A percentile compares a stretch with the other conserved stretches of the same genome.
Conservation (phyloP, 2,113 vertebrate species). For the Trogon melanurus region DNA sequence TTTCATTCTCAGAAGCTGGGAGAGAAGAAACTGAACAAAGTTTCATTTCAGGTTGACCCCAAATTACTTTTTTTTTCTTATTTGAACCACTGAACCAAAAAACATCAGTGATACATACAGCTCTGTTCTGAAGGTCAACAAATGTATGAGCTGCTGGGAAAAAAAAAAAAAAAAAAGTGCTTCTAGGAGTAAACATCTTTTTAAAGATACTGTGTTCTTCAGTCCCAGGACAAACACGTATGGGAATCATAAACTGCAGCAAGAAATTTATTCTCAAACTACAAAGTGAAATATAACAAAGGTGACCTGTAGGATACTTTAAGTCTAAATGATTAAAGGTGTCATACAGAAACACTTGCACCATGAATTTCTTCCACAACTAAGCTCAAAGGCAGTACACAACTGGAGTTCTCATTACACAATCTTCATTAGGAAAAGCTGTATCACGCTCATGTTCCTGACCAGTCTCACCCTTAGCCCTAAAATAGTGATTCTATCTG, state of each 20-base stretch:
- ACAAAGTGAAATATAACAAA: neutral
- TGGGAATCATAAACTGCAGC: neutral
- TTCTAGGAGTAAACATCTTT: neutral
- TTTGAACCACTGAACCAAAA: neutral
- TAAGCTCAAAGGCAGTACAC: neutral
- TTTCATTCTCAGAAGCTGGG: neutral
- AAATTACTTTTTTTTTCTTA: neutral
- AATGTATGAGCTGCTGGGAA: neutral
- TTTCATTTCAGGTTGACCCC: neutral
- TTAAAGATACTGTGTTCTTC: neutral
- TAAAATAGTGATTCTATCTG: neutral
- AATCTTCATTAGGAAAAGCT: neutral
- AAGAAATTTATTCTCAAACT: neutral
- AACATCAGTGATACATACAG: neutral
- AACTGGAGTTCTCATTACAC: neutral
- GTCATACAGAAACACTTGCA: neutral
- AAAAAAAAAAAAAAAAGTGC: neutral
- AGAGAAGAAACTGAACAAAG: neutral
- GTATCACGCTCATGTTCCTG: neutral
- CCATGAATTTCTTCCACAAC: neutral
- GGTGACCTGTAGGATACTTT: neutral
- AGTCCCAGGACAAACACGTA: neutral
- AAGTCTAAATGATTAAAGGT: neutral
- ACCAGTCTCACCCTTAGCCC: neutral
- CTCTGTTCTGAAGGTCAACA: conserved; percentile 18